Evolutionary conservation across 2,113 vertebrate genomes (phyloP).

Genomic region (Anguilla japonica): DNA sequence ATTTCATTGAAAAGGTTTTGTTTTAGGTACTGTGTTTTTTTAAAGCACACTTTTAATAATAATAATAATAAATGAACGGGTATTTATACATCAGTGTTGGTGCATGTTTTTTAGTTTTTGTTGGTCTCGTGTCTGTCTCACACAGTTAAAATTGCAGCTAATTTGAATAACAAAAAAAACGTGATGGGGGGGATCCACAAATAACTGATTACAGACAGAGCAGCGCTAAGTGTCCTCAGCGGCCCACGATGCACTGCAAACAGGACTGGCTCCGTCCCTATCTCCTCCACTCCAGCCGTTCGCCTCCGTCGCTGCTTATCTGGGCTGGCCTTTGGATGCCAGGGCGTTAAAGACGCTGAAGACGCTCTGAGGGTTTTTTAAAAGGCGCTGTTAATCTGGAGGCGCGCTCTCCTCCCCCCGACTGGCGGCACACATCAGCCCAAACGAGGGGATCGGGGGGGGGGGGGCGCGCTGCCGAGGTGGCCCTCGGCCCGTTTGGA

Average conservation of each 20-base stretch:
- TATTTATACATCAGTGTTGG: neutral
- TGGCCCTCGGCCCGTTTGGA: neutral
- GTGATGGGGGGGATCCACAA: neutral
- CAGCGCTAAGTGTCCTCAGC: neutral
- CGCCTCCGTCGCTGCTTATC: constrained; percentile 57
- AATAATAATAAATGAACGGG: neutral
- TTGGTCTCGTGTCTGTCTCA: no score
- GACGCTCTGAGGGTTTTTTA: constrained; percentile 39
- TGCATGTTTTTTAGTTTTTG: neutral
- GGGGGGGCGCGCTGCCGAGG: neutral
- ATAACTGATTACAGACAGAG: neutral
- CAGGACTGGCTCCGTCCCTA: constrained; percentile 28
- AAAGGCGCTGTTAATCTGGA: constrained; percentile 33
- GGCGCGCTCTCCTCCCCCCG: constrained; percentile 30
- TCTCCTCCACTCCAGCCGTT: constrained; percentile 50
- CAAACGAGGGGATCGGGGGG: neutral
- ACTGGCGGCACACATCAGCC: neutral
- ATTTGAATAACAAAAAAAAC: neutral
- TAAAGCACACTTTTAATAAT: constrained; percentile 61
- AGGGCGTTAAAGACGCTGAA: constrained; percentile 33
- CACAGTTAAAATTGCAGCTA: neutral
- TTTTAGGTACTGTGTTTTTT: constrained; percentile 27
- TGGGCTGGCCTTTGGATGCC: constrained; percentile 34
- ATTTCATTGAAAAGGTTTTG: constrained; percentile 48
- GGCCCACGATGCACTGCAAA: constrained; percentile 3